These are phyloP conservation scores for Plestiodon gilberti DNA, from an alignment of 2,113 vertebrate genomes.

Conservation along the genomic window DNA sequence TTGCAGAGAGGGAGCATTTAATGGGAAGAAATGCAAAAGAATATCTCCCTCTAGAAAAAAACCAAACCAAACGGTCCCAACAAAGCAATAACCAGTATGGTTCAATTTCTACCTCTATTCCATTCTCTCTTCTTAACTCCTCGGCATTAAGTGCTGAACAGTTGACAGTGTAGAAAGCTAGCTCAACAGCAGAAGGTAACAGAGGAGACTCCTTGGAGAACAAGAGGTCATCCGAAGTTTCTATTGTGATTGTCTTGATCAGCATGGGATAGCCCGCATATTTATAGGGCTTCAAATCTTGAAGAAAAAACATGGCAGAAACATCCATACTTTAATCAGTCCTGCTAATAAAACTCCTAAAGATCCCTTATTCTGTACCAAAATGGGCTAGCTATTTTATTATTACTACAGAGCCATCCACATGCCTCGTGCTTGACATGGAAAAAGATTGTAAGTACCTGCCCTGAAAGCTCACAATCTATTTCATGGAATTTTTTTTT, in stretches of 20 bases:
- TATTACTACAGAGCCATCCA: not conserved
- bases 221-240: constrained; percentile 90
- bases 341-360: not conserved
- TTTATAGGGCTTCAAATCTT: constrained; percentile 97
- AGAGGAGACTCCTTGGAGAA: constrained; percentile 95
- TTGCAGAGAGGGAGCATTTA: not conserved
- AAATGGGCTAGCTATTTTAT: not conserved
- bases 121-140: constrained; percentile 92
- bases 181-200: constrained; percentile 90
- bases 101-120: constrained; percentile 86
- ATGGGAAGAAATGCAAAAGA: not conserved
- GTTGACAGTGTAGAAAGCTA: constrained; percentile 96
- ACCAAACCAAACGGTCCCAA: not conserved
- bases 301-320: constrained; percentile 31
- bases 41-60: not conserved
- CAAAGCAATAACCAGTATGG: not conserved
- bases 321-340: not conserved
- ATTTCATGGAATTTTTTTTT: not conserved
- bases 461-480: too few relatives aligned
- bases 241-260: constrained; percentile 96
- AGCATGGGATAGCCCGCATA: constrained; percentile 99
- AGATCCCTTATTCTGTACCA: not conserved
- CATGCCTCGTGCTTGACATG: too few relatives aligned
- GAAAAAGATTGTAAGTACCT: too few relatives aligned
- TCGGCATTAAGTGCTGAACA: constrained; percentile 98